Percentiles rank a stretch among this genome's conserved stretches.
These are phyloP conservation scores for Chaetorhynchus papuensis DNA, from an alignment of 2,113 vertebrate species.

Conservation along the genomic window DNA sequence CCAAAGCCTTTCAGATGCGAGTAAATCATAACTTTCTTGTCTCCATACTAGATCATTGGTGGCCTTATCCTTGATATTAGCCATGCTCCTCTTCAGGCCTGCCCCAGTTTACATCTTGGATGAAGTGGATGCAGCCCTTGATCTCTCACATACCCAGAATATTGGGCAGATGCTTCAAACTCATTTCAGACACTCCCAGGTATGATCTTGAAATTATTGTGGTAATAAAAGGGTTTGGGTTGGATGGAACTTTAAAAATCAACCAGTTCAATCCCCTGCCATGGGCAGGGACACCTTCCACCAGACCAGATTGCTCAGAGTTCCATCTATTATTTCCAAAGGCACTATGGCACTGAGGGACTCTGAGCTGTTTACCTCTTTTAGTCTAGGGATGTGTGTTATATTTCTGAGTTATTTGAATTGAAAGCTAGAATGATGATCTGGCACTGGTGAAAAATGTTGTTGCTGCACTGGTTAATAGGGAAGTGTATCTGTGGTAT, in stretches of 20 bases:
- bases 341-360: not conserved
- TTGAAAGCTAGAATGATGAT: not conserved
- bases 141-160: conserved; percentile 97
- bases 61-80: conserved; percentile 91
- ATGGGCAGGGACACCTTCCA: not conserved
- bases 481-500: not conserved
- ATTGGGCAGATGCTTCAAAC: conserved; percentile 93
- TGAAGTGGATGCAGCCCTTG: conserved; percentile 95
- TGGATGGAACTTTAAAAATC: not conserved
- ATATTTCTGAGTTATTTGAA: not conserved
- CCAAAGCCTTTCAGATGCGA: not conserved
- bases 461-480: not conserved
- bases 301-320: not conserved
- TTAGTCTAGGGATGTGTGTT: not conserved
- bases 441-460: not conserved
- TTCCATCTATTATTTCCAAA: not conserved
- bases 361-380: not conserved
- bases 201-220: conserved; percentile 15
- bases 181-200: conserved; percentile 93
- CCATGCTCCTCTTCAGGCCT: conserved; percentile 97
- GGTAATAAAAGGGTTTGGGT: not conserved
- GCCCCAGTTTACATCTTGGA: conserved; percentile 97
- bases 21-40: not conserved
- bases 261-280: not conserved
- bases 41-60: conserved; percentile 83